These are phyloP conservation scores for Elephas maximus DNA, from an alignment of 2,113 vertebrate genomes.

Conservation along the genomic window DNA sequence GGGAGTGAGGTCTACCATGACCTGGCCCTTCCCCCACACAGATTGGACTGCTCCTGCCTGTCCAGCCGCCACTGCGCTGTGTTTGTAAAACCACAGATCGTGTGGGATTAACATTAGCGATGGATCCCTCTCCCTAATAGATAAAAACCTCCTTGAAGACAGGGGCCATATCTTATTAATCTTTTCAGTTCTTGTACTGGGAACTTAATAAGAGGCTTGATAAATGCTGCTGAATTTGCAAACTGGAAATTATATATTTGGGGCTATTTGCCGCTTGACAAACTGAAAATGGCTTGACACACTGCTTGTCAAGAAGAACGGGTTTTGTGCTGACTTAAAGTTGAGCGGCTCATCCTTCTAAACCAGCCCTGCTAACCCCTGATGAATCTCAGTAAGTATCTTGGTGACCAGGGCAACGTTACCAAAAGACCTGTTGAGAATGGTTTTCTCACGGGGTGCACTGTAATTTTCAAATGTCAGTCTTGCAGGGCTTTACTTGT, in stretches of 20 bases:
- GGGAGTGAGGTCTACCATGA: neutral
- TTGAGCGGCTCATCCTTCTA: neutral
- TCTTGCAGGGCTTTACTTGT: neutral
- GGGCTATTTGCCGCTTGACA: neutral
- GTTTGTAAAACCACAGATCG: neutral
- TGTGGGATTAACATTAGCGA: neutral
- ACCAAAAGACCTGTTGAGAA: fast-evolving
- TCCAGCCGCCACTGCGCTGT: too few species aligned
- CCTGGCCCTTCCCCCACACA: neutral
- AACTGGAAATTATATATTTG: neutral
- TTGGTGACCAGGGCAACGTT: neutral
- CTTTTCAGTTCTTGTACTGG: neutral
- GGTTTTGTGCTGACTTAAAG: neutral
- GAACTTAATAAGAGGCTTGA: neutral
- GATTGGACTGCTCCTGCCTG: neutral
- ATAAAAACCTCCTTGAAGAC: neutral
- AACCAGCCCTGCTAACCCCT: neutral
- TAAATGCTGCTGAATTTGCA: neutral
- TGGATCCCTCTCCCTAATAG: neutral
- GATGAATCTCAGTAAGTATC: neutral
- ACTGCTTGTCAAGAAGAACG: neutral
- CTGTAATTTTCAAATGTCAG: neutral
- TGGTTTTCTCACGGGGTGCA: neutral
- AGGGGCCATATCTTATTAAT: neutral
- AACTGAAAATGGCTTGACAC: neutral